Base-by-base conservation (phyloP, 2,888 invertebrate genomes). In the Lumbricus terrestris region DNA sequence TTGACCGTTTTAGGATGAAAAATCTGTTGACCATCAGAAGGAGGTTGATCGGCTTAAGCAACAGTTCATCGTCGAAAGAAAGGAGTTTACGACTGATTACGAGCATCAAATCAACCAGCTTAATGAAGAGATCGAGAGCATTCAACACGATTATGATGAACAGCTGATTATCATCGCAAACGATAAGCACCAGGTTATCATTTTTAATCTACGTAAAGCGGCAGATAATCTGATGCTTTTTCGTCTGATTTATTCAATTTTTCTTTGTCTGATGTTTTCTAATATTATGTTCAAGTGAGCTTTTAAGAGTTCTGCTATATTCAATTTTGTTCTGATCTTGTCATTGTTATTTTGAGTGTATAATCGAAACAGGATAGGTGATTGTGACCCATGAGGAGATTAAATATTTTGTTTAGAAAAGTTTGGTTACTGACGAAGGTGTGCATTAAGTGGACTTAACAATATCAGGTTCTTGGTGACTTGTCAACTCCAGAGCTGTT, bases 81-180 rank as follows among this genome's bases (percentile, higher is more conserved):
- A 95, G 85, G 94, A 94, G 85, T 91, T 94, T 82, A 37, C 82
- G 16, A 16, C 82, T 20, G 35, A 83, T 23, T 88, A 37, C 34
- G 40, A 97, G 92, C 97, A 97, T 92, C 96, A 97, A 94, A 96
- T 97, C 93, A 97, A 97, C 93, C 96, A 96, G 88, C 95, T 98
- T 47, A 96, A 97, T 93, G 96, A 96, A 40, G 97, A 97, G 91
- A 96, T 98, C 35, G 97, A 98, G 93, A 97, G 97, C 93, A 95
- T 98, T n/a, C 97, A 97, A 93, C 96, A 98, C 93, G 98, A 98
- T 93, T 97, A 98, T 92, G 98, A 98, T 93, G 98, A 98, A 94
- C 96, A 97, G 0, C 96, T 98, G 94, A 95, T 98, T 88, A 95
- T 98, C 89, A 98, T 98, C 0, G 98, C 98, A 95, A 98, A 98